These are phyloP conservation scores for Brenthis ino DNA, from an alignment of 2,888 invertebrate species.

Conservation along the genomic window DNA sequence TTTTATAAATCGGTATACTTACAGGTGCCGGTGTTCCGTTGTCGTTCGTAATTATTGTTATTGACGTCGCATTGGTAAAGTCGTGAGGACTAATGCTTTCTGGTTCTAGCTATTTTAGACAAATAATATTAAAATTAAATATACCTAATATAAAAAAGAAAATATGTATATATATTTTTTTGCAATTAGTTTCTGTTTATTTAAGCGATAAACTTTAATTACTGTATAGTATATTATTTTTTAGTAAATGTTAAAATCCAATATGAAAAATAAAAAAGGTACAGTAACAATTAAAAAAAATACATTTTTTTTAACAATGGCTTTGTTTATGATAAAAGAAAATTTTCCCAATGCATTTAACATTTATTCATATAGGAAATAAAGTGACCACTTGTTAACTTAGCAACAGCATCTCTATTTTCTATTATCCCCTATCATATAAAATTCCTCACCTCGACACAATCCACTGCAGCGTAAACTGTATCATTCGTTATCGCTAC, in stretches of 20 bases:
- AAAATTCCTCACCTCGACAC: conserved; percentile 57
- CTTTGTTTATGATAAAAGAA: too few species aligned
- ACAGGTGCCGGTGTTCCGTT: conserved; percentile 71
- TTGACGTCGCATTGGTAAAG: conserved; percentile 56
- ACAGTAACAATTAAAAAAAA: too few species aligned
- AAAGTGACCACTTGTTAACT: too few species aligned
- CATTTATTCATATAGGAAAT: too few species aligned
- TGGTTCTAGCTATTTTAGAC: conserved; percentile 53
- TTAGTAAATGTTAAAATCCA: too few species aligned
- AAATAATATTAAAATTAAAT: conserved; percentile 33
- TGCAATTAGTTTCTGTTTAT: too few species aligned
- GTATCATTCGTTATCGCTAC: conserved; percentile 61
- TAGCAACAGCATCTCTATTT: background rate
- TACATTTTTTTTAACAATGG: too few species aligned
- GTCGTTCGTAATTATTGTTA: conserved; percentile 65
- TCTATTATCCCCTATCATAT: background rate
- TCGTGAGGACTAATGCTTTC: conserved; percentile 53
- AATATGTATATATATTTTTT: too few species aligned
- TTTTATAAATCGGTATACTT: conserved; percentile 40
- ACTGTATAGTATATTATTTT: too few species aligned
- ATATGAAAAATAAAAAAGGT: too few species aligned
- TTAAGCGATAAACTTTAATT: too few species aligned
- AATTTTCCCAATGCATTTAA: too few species aligned
- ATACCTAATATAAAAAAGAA: background rate
- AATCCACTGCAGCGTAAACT: conserved; percentile 66